phyloP scores from a whole-genome alignment of 2,113 vertebrate genomes.

The Tyrannus savana region DNA sequence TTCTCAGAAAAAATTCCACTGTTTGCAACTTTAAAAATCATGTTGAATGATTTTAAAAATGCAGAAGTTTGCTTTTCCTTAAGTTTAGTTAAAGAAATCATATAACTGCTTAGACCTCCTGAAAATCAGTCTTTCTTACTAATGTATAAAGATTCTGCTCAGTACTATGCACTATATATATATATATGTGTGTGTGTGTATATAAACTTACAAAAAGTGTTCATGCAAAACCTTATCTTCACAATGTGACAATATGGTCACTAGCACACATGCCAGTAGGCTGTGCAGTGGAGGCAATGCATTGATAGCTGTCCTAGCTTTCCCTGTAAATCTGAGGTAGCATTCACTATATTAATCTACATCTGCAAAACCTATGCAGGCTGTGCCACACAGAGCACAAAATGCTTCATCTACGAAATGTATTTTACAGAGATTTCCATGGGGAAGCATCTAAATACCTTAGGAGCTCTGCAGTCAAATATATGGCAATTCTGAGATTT shows the following conservation, averaged over 20 bases:
- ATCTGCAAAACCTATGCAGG: neutral
- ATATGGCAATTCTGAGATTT: neutral
- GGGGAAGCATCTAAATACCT: neutral
- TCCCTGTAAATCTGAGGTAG: neutral
- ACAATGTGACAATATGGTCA: neutral
- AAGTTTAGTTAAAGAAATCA: neutral
- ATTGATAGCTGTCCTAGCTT: neutral
- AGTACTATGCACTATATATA: neutral
- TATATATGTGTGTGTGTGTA: too few species aligned
- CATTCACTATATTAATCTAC: neutral
- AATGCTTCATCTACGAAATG: neutral
- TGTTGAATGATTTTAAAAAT: slow-evolving; percentile 1
- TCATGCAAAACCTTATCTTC: neutral
- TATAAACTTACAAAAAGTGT: neutral
- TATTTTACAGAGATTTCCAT: neutral
- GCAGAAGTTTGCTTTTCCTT: neutral
- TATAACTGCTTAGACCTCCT: neutral
- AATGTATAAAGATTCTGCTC: neutral
- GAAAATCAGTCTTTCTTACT: neutral
- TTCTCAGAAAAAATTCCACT: slow-evolving; percentile 43
- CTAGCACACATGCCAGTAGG: neutral
- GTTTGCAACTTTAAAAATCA: slow-evolving; percentile 36
- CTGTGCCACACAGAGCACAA: neutral
- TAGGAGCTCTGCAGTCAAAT: neutral
- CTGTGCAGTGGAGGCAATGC: neutral